phyloP scores from a whole-genome alignment of 2,888 invertebrate genomes.

The Drosophila borborema region DNA sequence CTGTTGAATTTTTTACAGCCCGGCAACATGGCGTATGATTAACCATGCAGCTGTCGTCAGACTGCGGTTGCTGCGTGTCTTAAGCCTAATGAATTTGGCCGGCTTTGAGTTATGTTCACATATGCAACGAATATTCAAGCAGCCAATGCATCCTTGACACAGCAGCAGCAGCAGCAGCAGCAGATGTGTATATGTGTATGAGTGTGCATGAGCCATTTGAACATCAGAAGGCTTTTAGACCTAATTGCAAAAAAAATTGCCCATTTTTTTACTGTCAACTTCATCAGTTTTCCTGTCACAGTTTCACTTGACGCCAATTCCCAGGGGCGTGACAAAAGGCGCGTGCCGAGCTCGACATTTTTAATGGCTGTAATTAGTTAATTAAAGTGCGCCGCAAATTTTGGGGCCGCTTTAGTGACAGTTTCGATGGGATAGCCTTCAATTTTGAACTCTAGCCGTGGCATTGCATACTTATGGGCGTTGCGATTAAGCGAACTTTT shows the following conservation, averaged over 20 bases:
- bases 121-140: slow-evolving; percentile 28
- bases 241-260: slow-evolving; percentile 63
- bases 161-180: not conserved
- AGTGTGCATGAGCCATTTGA: not conserved
- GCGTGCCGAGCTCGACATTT: slow-evolving; percentile 23
- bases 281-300: slow-evolving; percentile 29
- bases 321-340: slow-evolving; percentile 43
- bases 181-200: not conserved
- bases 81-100: slow-evolving; percentile 61
- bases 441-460: slow-evolving; percentile 12
- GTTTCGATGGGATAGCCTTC: slow-evolving; percentile 22
- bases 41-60: slow-evolving; percentile 64
- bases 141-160: slow-evolving; percentile 66
- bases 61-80: slow-evolving; percentile 55
- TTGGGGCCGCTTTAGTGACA: slow-evolving; percentile 17
- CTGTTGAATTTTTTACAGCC: slow-evolving; percentile 54
- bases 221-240: slow-evolving; percentile 72
- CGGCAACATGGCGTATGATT: slow-evolving; percentile 69
- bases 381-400: slow-evolving; percentile 39
- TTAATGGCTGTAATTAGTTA: slow-evolving; percentile 55
- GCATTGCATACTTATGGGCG: slow-evolving; percentile 49
- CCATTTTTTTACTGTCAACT: slow-evolving; percentile 3
- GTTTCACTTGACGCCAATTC: slow-evolving; percentile 45
- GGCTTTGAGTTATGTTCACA: slow-evolving; percentile 22
- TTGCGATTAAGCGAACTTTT: slow-evolving; percentile 65